A percentile compares a stretch with the other conserved stretches of the same genome.
Evolutionary conservation across 2,888 invertebrate species (phyloP).

Genomic region (Tetragnatha montana): DNA sequence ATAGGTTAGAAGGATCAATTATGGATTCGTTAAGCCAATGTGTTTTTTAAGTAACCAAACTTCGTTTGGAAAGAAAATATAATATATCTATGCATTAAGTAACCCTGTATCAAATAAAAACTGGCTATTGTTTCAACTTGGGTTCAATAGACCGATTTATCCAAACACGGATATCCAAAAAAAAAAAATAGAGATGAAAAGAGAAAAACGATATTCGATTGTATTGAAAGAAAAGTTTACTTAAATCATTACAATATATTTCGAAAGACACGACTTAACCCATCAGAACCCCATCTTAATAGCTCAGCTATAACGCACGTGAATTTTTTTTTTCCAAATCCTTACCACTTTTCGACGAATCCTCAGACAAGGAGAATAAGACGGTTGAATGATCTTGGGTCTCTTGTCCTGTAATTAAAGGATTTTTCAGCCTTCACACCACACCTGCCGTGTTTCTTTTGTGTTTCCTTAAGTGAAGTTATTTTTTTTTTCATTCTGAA

Average conservation of each 20-base stretch:
- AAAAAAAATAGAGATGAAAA: no score
- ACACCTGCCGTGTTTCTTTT: constrained; percentile 27
- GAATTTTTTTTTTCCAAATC: not conserved
- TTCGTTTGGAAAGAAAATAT: no score
- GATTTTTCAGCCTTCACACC: constrained; percentile 57
- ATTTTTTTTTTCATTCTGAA: constrained; percentile 26
- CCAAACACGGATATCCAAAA: no score
- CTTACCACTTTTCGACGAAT: not conserved
- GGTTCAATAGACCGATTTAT: not conserved
- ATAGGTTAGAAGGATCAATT: no score
- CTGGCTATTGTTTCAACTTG: no score
- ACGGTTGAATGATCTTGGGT: constrained; percentile 44
- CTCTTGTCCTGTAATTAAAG: constrained; percentile 56
- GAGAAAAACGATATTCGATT: not conserved
- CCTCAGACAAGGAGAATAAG: not conserved
- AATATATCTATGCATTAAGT: no score
- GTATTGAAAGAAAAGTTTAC: not conserved
- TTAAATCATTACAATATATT: not conserved
- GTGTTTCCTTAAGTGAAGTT: constrained; percentile 32
- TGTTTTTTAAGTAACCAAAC: no score
- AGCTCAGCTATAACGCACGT: not conserved
- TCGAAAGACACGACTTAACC: not conserved
- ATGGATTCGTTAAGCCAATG: no score
- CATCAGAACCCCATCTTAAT: not conserved
- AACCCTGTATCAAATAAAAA: no score